A percentile compares a stretch with the other conserved stretches of the same genome.
Conservation (phyloP, 2,113 vertebrate genomes). For the Hippocampus barbouri region DNA sequence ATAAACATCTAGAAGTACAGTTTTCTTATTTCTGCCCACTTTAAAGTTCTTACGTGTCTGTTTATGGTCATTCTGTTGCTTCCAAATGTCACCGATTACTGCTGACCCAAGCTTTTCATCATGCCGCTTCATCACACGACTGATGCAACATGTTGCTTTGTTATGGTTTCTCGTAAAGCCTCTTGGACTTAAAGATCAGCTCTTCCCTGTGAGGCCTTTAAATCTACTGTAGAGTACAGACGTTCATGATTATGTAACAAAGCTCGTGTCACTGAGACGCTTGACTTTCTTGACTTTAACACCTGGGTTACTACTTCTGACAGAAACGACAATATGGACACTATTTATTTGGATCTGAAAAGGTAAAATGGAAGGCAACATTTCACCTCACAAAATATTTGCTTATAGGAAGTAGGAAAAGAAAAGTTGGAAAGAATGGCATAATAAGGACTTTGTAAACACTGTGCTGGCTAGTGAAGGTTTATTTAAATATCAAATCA, state of each 20-base stretch:
- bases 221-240: slow-evolving; percentile 59
- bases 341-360: not conserved
- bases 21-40: not conserved
- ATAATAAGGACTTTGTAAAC: not conserved
- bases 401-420: not conserved
- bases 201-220: slow-evolving; percentile 48
- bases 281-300: slow-evolving; percentile 40
- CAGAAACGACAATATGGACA: not conserved
- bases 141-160: slow-evolving; percentile 48
- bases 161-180: slow-evolving; percentile 65
- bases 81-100: not conserved
- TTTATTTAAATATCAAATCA: not conserved
- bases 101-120: slow-evolving; percentile 5
- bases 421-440: not conserved
- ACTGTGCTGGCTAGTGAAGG: too few species aligned
- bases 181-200: slow-evolving; percentile 66
- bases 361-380: not conserved
- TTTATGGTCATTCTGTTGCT: not conserved
- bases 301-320: slow-evolving; percentile 25
- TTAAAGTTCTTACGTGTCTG: not conserved
- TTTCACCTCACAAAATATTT: not conserved
- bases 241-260: slow-evolving; percentile 62
- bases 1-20: not conserved
- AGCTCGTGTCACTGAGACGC: slow-evolving; percentile 25
- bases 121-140: slow-evolving; percentile 23